Evolutionary conservation across 2,888 invertebrate species (phyloP), one percentile per base, ranked within the genome.

Genomic region (Dascillus cervinus): DNA sequence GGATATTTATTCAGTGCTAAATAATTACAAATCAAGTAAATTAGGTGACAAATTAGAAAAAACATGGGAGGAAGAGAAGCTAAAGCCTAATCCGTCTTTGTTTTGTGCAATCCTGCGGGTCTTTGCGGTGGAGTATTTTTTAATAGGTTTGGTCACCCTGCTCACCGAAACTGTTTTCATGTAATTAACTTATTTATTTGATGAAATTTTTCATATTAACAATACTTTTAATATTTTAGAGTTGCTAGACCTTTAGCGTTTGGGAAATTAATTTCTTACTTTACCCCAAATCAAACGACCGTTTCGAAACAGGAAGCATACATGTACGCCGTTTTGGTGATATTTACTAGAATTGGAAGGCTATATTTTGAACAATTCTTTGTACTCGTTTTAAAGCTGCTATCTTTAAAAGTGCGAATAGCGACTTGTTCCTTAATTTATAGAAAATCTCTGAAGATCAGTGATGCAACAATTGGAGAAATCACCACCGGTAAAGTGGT

Each of bases 381-480:
- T 53, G 80, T 84, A 67, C 77, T 81, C 62, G 74, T 69, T 10
- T 72, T 80, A 11, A 69, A 79, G 41, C 76, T 80, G 57, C 69
- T 79, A 46, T 82, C 83, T 22, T 77, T 81, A 69, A 73, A 78
- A 56, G 65, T 82, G 44, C 69, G 84, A 1, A 67, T 86, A 1
- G 81, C 81, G 0, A 72, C 79, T 26, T 80, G 82, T 27, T 76
- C 82, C 0, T 63, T 86, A 8, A 72, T 88, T 30, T 86, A 82
- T 52, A 70, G 79, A 42, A 86, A 86, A 66, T 72, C 73, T 6
- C 59, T 77, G 21, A 69, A 72, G 41, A 66, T 91, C 15, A 87
- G 84, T 32, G 84, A 83, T 59, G 79, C 80, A 2, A 83, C 91
- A 1, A 66, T 89, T 22, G 82, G 83, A 3, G 79, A 88, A 58